Base-by-base conservation (phyloP, 2,888 invertebrate species). In the Mythimna ferrago region DNA sequence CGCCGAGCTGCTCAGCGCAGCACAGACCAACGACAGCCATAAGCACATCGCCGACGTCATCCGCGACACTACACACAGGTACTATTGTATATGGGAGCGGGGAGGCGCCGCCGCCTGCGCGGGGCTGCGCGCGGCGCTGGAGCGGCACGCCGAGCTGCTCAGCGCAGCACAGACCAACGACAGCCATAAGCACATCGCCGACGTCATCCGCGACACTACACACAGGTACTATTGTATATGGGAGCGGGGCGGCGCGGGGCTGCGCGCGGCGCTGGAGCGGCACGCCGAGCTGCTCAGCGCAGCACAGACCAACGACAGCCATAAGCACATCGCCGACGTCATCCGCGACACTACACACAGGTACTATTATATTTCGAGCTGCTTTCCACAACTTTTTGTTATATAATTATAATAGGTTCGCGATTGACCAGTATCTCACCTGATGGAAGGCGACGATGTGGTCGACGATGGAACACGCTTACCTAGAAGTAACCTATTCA, bases 141-240 rank as follows among this genome's bases (percentile, higher is more conserved):
- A 94, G 61, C 85, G 91, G 0, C 95, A 93, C 89, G 83, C 92
- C 0, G 94, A 92, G 10, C 89, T 88, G 71, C 91, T 94, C n/a
- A 79, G 76, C 67, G 77, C 81, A 69, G 80, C 87, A 21, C 68
- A 56, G 21, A 7, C 38, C 82, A 78, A 51, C 76, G 64, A 65
- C 86, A 71, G 87, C 51, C 88, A 87, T 66, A 82, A 89, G 7
- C 89, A 88, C 26, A 86, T 92, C 78, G 88, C 92, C 38, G 82
- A 80, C 67, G 87, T 89, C 73, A 84, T 94, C 44, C 79, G 90
- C 72, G 62, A 94, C 0, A 88, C 92, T 5, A 89, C 93, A 57
- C 94, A 92, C 86, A 86, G 88, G 94, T 94, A 79, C 44, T n/a
- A n/a, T n/a, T n/a, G n/a, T n/a, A n/a, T n/a, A n/a, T n/a, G n/a